A percentile compares a stretch with the other conserved stretches of the same genome.
Evolutionary conservation across 2,797 vertebrate species (phyloP).

Genomic region (Mionectes olivaceus): DNA sequence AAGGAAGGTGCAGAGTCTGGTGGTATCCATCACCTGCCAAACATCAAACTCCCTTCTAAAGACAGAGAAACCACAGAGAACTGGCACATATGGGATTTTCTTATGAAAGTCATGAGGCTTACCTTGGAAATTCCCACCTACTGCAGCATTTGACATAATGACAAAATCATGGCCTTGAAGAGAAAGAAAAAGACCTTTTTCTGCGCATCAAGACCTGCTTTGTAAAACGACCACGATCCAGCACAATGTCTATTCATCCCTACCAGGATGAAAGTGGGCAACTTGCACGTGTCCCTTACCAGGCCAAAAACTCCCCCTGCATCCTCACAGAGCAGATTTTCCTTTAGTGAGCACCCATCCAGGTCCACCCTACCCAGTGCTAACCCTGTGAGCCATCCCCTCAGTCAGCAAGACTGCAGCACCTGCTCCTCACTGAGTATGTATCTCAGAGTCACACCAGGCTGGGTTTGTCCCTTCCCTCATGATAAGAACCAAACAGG

Average conservation of each 20-base stretch:
- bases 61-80: neutral
- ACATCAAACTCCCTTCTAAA: neutral
- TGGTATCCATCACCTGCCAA: neutral
- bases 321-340: neutral
- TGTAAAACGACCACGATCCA: neutral
- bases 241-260: neutral
- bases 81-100: neutral
- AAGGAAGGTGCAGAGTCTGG: neutral
- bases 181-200: neutral
- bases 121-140: neutral
- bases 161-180: neutral
- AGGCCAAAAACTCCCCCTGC: fast-evolving
- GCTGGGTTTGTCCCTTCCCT: neutral
- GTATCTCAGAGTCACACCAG: neutral
- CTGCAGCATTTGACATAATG: neutral
- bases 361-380: neutral
- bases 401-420: neutral
- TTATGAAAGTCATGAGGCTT: neutral
- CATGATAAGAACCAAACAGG: constrained; percentile 32
- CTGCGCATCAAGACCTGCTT: neutral
- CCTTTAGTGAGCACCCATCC: neutral
- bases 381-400: neutral
- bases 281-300: neutral
- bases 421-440: neutral
- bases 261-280: neutral